Percentiles rank a stretch among this genome's conserved stretches.
Evolutionary conservation across 2,888 invertebrate genomes (phyloP).

Genomic region (Drosophila birchii): DNA sequence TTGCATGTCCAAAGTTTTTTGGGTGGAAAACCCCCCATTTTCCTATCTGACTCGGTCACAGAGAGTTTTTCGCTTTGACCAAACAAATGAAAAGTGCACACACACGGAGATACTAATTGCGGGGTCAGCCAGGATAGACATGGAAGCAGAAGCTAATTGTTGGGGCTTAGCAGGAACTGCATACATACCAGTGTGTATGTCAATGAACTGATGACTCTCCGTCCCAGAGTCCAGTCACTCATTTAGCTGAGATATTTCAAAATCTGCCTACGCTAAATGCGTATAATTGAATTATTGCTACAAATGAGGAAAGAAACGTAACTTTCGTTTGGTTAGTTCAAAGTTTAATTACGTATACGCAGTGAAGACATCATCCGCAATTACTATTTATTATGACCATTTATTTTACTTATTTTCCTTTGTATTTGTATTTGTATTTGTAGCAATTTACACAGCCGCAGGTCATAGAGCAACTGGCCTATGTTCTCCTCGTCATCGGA

Average conservation of each 20-base stretch:
- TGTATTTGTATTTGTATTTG: constrained; percentile 53
- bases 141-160: constrained; percentile 51
- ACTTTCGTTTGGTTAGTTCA: constrained; percentile 42
- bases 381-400: constrained; percentile 18
- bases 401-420: constrained; percentile 16
- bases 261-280: constrained; percentile 36
- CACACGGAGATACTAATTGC: constrained; percentile 47
- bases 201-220: constrained; percentile 34
- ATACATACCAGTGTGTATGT: constrained; percentile 12
- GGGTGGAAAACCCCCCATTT: background rate
- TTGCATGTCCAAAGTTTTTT: constrained; percentile 35
- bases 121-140: constrained; percentile 39
- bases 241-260: constrained; percentile 19
- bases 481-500: constrained; percentile 89
- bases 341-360: constrained; percentile 75
- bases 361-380: constrained; percentile 43
- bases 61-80: constrained; percentile 27
- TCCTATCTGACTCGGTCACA: constrained; percentile 11
- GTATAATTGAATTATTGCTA: constrained; percentile 59
- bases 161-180: constrained; percentile 33
- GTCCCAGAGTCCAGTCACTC: constrained; percentile 1
- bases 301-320: constrained; percentile 17
- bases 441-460: constrained; percentile 87
- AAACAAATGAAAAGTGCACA: constrained; percentile 48
- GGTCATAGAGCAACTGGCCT: constrained; percentile 89